A percentile compares a stretch with the other conserved stretches of the same genome.
Conservation (phyloP, 2,888 invertebrate species). For the Caenorhabditis macrosperma region DNA sequence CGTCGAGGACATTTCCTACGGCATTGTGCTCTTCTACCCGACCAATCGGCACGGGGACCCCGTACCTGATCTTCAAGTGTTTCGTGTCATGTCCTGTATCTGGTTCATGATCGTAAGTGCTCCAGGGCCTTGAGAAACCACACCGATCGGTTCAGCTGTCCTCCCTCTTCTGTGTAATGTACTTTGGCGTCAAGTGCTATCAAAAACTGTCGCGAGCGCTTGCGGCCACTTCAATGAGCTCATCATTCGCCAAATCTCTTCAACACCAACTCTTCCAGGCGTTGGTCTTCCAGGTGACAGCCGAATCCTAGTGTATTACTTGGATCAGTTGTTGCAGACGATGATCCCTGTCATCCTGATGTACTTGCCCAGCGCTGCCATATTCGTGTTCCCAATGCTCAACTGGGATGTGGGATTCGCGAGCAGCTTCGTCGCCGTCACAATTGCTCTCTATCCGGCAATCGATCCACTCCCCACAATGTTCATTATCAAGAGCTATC, state of each 20-base stretch:
- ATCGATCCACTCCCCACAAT: not conserved
- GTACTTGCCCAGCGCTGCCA: not conserved
- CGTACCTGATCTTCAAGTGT: not conserved
- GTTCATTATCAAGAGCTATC: constrained; percentile 1
- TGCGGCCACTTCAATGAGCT: not conserved
- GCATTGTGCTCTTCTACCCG: not conserved
- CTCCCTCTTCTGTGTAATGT: not conserved
- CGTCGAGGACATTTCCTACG: constrained; percentile 4
- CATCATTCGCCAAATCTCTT: not conserved
- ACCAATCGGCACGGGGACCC: not conserved
- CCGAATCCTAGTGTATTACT: too few relatives aligned
- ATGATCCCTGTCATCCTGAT: too few relatives aligned
- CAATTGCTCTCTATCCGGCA: not conserved
- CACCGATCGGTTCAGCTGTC: not conserved
- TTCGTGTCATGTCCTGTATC: not conserved
- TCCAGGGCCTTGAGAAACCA: too few relatives aligned
- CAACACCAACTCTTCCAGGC: constrained; percentile 28
- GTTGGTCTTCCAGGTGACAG: too few relatives aligned
- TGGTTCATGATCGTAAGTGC: constrained; percentile 27
- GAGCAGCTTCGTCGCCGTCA: not conserved
- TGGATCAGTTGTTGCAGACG: not conserved
- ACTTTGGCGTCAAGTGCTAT: constrained; percentile 15
- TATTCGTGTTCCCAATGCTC: not conserved
- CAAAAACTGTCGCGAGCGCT: not conserved
- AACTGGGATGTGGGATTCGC: not conserved